Percentiles rank a stretch among this genome's conserved stretches.
Evolutionary conservation across 1,140 invertebrate species (phyloP).

Genomic region (Steinernema khuongi): DNA sequence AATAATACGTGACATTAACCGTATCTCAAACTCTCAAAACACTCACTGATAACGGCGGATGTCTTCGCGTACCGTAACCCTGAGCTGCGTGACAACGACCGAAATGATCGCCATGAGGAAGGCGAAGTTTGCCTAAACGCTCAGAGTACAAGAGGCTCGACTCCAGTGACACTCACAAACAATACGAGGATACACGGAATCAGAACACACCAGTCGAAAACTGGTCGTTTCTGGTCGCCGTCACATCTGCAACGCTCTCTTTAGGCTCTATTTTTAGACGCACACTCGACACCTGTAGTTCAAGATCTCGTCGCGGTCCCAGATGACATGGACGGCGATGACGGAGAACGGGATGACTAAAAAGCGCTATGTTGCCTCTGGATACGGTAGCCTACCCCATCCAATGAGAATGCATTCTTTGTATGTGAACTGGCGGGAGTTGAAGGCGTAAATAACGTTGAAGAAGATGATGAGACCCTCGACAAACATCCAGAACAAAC

Average conservation of each 20-base stretch:
- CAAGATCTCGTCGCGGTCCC: neutral
- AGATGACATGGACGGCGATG: neutral
- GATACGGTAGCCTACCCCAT: neutral
- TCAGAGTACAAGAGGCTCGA: neutral
- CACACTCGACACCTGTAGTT: neutral
- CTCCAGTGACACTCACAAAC: constrained; percentile 2
- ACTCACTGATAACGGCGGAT: constrained; percentile 7
- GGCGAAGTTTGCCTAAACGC: neutral
- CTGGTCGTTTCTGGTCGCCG: neutral
- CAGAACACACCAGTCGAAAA: constrained; percentile 13
- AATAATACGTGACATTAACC: too few species aligned
- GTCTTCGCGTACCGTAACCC: neutral
- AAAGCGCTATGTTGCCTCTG: neutral
- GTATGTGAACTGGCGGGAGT: constrained; percentile 5
- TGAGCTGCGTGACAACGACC: constrained; percentile 9
- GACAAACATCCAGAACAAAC: neutral
- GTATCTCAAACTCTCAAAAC: too few species aligned
- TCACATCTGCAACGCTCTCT: neutral
- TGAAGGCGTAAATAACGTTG: constrained; percentile 9
- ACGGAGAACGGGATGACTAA: neutral
- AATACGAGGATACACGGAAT: neutral
- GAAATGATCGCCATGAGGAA: constrained; percentile 11
- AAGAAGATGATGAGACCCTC: constrained; percentile 3
- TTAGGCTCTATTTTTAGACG: neutral
- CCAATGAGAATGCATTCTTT: constrained; percentile 10